Evolutionary conservation across 2,797 vertebrate species (phyloP).

Genomic region (Acanthiza pusilla): DNA sequence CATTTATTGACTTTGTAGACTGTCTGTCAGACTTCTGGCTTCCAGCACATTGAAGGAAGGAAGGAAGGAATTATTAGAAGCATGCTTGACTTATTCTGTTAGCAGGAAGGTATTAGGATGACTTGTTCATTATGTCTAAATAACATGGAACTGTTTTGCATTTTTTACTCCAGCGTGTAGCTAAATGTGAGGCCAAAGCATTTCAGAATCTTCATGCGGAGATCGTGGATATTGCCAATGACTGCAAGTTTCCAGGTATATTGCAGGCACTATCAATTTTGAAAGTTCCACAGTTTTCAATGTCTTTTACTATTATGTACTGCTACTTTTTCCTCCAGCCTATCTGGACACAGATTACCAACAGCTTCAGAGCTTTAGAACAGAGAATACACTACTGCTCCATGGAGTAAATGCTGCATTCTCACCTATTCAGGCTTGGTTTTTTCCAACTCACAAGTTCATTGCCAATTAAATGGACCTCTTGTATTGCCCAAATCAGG

Average conservation of each 20-base stretch:
- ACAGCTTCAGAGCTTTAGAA: neutral
- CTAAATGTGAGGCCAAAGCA: constrained; percentile 37
- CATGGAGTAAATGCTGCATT: neutral
- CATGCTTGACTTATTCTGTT: neutral
- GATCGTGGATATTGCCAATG: neutral
- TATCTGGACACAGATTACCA: neutral
- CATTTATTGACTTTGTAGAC: neutral
- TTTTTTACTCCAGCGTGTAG: constrained; percentile 49
- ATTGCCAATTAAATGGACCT: neutral
- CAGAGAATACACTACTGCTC: neutral
- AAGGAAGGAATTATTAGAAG: neutral
- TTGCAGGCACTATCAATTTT: neutral
- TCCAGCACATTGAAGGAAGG: neutral
- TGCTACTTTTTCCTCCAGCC: neutral
- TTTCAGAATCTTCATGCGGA: neutral
- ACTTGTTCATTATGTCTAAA: neutral
- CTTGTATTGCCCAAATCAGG: neutral
- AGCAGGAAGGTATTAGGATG: neutral
- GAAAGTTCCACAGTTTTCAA: neutral
- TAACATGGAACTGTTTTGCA: neutral
- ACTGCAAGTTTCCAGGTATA: constrained; percentile 62
- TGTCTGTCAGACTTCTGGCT: neutral
- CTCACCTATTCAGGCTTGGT: neutral
- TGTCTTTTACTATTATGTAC: neutral
- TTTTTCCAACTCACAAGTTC: neutral